These are phyloP conservation scores for Andrena chrysosceles DNA, from an alignment of 2,888 invertebrate genomes.

Conservation along the genomic window DNA sequence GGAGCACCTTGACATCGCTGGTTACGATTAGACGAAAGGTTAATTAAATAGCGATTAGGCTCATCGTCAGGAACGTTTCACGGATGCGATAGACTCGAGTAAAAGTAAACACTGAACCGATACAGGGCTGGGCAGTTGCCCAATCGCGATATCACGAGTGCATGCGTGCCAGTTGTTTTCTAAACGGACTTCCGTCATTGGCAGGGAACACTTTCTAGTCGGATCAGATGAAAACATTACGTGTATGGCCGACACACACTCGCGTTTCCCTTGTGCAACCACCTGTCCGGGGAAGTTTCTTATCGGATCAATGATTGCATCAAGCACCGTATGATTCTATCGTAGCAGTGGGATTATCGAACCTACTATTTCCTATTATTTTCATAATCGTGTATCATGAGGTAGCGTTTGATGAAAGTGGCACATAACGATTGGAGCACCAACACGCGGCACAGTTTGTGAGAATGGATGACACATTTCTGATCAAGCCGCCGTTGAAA, in stretches of 20 bases:
- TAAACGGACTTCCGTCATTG: slow-evolving; percentile 48
- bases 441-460: no score
- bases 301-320: slow-evolving; percentile 6
- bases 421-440: no score
- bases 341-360: neutral
- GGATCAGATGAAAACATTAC: slow-evolving; percentile 18
- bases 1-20: neutral
- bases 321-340: slow-evolving; percentile 2
- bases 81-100: slow-evolving; percentile 28
- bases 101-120: slow-evolving; percentile 46
- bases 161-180: slow-evolving; percentile 59
- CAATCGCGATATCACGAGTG: slow-evolving; percentile 62
- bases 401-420: no score
- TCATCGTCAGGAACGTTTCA: slow-evolving; percentile 24
- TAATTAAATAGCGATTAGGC: neutral
- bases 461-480: no score
- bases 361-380: neutral
- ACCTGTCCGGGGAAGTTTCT: slow-evolving; percentile 14
- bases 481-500: no score
- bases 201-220: slow-evolving; percentile 42
- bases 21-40: neutral
- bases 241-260: slow-evolving; percentile 11
- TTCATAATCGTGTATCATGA: neutral
- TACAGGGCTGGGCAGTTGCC: slow-evolving; percentile 46
- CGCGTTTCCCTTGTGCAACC: slow-evolving; percentile 2